Base-by-base conservation (phyloP, 2,113 vertebrate genomes). In the Murina feae region DNA sequence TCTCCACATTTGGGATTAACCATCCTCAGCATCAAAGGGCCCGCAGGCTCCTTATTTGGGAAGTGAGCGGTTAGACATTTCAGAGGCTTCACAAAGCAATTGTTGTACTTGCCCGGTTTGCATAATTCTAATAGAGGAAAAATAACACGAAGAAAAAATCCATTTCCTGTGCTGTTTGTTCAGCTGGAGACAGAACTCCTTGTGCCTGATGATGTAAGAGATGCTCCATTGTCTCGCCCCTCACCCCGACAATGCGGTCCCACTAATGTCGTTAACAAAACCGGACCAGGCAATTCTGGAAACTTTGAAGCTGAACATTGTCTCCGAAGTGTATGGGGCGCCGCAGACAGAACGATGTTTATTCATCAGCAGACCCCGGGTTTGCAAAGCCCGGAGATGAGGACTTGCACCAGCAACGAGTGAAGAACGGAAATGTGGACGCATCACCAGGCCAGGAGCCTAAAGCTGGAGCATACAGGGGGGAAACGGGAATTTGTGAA, bases 21-120 rank as follows among this genome's bases (percentile, higher is more conserved):
- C 98, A 98, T 98, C 98, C 97, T 94, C 97, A 37, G 97, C 98
- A 99, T 99, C 99, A 99, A 99, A 99, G 98, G 95, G 96, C 96
- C 98, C 96, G 97, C 98, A 97, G 98, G 95, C 98, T 98, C 95
- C 98, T 99, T 98, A 97, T 97, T 98, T 98, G 98, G 94, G 98
- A 98, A 98, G 97, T 98, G 97, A 98, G 99, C 98, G 96, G 97
- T 98, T 98, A 97, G 95, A 98, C 98, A 98, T 98, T 98, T 98
- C 96, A 65, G 96, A 91, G 98, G 97, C 96, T 98, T 97, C 98
- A 98, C 96, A 98, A 98, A 97, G 97, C 98, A 96, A 98, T 99
- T 99, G 98, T 98, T 98, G 97, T 98, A 96, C 98, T 98, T 98
- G 98, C 97, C 39, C 97, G 97, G 96, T 96, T 96, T 97, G 98